Percentiles rank a stretch among this genome's conserved stretches.
Evolutionary conservation across 2,888 invertebrate species (phyloP).

Genomic region (Acleris laterana): DNA sequence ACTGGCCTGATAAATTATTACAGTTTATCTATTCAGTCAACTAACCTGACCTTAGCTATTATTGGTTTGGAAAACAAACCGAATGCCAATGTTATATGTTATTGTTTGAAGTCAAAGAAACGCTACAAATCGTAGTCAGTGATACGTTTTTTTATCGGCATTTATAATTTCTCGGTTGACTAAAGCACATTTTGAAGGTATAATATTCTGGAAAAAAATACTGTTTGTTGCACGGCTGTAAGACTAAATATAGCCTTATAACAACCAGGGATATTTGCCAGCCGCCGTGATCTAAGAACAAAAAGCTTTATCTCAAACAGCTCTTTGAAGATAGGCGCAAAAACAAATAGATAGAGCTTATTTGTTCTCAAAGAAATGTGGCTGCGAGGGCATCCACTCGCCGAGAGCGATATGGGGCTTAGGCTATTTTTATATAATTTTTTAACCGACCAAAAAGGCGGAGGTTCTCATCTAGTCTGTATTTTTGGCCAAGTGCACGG

Average conservation of each 20-base stretch:
- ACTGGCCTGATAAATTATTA: background rate
- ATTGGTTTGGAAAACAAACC: too few relatives aligned
- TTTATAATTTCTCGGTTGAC: too few relatives aligned
- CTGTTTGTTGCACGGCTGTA: background rate
- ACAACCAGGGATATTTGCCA: slow-evolving; percentile 12
- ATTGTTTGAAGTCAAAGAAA: too few relatives aligned
- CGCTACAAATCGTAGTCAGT: too few relatives aligned
- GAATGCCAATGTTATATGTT: too few relatives aligned
- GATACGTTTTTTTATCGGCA: too few relatives aligned
- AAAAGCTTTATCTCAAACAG: slow-evolving; percentile 49
- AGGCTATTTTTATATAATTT: slow-evolving; percentile 8
- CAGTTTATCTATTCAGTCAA: background rate
- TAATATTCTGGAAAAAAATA: background rate
- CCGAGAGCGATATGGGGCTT: slow-evolving; percentile 3
- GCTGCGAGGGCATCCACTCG: slow-evolving; percentile 9
- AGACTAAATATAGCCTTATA: background rate
- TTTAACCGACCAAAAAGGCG: too few relatives aligned
- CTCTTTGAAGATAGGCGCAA: slow-evolving; percentile 50
- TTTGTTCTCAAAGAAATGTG: slow-evolving; percentile 43
- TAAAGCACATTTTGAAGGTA: too few relatives aligned
- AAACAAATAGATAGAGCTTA: slow-evolving; percentile 45
- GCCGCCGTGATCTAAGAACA: slow-evolving; percentile 16
- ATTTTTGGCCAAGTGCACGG: too few relatives aligned
- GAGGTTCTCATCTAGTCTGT: too few relatives aligned
- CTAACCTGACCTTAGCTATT: too few relatives aligned